Base-by-base conservation (phyloP, 2,797 vertebrate species). In the Pseudochaenichthys georgianus region DNA sequence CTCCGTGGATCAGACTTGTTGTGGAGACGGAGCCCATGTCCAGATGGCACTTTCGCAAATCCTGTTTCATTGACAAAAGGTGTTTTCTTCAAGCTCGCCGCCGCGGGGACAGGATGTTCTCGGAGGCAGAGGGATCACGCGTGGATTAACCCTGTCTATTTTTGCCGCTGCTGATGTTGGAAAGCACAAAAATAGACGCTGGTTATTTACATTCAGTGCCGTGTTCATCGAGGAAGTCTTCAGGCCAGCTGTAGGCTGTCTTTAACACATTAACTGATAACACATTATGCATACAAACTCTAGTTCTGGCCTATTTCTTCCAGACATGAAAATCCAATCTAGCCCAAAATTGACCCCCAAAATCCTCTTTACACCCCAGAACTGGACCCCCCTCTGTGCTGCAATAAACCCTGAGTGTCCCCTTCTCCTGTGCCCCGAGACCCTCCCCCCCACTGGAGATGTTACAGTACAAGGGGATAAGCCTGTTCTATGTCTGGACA, bases 41-140 rank as follows among this genome's bases (percentile, higher is more conserved):
- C 93, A 93, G 89, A 91, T 90, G 90, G 88, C 86, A 90, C 89
- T 91, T 91, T 91, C 75, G 16, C 69, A 89, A 92, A 91, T 92
- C 89, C 79, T 45, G 64, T 78, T 77, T 80, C 88, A 86, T 85
- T 85, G 81, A 89, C 89, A 86, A 90, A 88, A 88, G 88, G 81
- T 87, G 87, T 87, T 90, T 87, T 85, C 82, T 73, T 85, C 15
- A 59, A 81, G 76, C 80, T 13, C 13, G 55, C 74, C 13, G 74
- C 67, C 9, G 9, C 34, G 5, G 51, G 85, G 13, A 90, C 87
- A 77, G 83, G 89, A 89, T 88, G 87, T 91, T 41, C 87, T 71
- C 51, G 47, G 61, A 73, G 52, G 60, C 74, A 2, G 16, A 13
- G 70, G 81, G 83, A 78, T 91, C 89, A 82, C 59, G 34, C 16